Conservation (phyloP, 2,888 invertebrate species). For the Deroplatys truncata region DNA sequence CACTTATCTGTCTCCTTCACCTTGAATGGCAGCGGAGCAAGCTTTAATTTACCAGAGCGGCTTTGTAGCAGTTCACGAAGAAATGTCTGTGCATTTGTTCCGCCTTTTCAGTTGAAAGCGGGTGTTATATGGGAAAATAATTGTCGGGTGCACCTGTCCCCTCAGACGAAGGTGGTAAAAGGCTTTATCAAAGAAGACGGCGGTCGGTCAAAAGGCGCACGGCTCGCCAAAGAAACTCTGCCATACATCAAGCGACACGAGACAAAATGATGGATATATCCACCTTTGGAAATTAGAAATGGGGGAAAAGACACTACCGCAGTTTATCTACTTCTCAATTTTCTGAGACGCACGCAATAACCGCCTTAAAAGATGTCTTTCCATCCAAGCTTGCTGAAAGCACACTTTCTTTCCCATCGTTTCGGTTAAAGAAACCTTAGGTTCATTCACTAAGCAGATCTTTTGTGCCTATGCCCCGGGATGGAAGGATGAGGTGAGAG, state of each 20-base stretch:
- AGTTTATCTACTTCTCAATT: neutral
- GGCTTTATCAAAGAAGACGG: neutral
- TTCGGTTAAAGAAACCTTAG: too few relatives aligned
- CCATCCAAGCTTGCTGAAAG: too few relatives aligned
- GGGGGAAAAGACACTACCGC: neutral
- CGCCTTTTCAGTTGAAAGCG: neutral
- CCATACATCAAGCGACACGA: neutral
- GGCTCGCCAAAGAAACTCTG: neutral
- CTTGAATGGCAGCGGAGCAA: neutral
- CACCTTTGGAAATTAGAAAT: neutral
- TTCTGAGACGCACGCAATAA: neutral
- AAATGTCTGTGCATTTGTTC: neutral
- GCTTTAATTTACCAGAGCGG: neutral
- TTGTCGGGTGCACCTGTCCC: neutral
- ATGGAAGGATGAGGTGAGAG: too few relatives aligned
- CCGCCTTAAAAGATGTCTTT: too few relatives aligned
- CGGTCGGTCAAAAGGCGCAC: neutral
- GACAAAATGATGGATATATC: neutral
- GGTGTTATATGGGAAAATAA: neutral
- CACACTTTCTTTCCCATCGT: too few relatives aligned
- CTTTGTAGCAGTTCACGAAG: neutral
- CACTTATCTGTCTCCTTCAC: too few relatives aligned
- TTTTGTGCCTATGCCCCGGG: too few relatives aligned
- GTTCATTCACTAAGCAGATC: too few relatives aligned
- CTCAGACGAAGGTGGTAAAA: neutral